Conservation (phyloP, 2,797 vertebrate species). For the Austrolebias charrua region DNA sequence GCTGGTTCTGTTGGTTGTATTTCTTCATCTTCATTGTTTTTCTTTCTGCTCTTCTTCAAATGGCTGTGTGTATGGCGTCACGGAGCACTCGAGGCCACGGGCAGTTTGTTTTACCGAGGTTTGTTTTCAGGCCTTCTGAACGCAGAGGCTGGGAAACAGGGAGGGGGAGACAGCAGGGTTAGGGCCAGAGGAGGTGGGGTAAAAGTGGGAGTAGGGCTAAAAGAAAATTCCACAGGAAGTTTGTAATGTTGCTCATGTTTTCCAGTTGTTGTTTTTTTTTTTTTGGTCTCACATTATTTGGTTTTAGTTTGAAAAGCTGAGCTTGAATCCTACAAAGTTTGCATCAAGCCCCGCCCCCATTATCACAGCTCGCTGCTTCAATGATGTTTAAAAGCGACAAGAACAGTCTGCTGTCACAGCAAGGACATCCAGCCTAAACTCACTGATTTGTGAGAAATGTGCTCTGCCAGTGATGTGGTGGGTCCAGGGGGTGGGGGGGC, state of each 20-base stretch:
- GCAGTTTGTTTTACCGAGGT: constrained; percentile 54
- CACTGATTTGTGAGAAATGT: constrained; percentile 27
- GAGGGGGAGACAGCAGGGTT: constrained; percentile 15
- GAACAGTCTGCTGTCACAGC: constrained; percentile 17
- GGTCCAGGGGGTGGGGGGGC: constrained; percentile 12
- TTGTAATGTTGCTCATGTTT: constrained; percentile 27
- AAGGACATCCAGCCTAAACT: constrained; percentile 14
- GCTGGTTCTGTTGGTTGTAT: constrained; percentile 14
- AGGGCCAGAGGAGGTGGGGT: constrained; percentile 8
- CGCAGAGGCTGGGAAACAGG: constrained; percentile 43
- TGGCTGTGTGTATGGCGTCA: constrained; percentile 35
- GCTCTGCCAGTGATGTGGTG: constrained; percentile 5
- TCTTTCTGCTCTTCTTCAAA: constrained; percentile 4
- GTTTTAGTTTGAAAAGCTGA: constrained; percentile 21
- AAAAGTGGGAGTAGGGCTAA: constrained; percentile 13
- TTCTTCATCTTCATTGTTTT: constrained; percentile 19
- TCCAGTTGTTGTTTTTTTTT: constrained; percentile 17
- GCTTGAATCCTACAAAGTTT: constrained; percentile 23
- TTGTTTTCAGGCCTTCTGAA: constrained; percentile 39
- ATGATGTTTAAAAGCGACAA: constrained; percentile 16
- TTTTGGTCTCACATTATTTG: constrained; percentile 21
- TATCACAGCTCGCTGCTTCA: constrained; percentile 23
- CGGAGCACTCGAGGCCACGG: constrained; percentile 26
- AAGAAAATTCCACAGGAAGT: constrained; percentile 40
- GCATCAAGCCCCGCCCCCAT: constrained; percentile 5